Evolutionary conservation across 2,888 invertebrate genomes (phyloP).

Genomic region (Microplitis manilae): DNA sequence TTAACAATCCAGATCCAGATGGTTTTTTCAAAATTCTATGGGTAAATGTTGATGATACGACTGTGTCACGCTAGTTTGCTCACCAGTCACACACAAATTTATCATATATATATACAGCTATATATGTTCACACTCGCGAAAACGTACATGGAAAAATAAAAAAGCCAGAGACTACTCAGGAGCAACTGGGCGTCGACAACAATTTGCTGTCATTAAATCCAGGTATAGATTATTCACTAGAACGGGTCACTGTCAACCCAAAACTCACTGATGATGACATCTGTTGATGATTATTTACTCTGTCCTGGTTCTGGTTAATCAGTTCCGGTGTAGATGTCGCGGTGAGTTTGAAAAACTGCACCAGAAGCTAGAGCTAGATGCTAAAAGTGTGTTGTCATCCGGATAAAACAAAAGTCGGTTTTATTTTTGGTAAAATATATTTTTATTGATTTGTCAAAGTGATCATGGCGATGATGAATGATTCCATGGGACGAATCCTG

Average conservation of each 20-base stretch:
- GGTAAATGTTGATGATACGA: not conserved
- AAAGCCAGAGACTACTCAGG: slow-evolving; percentile 60
- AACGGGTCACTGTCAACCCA: not conserved
- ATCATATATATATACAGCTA: slow-evolving; percentile 11
- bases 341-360: too few species aligned
- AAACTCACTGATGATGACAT: slow-evolving; percentile 39
- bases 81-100: slow-evolving; percentile 9
- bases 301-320: too few species aligned
- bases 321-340: too few species aligned
- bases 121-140: slow-evolving; percentile 2
- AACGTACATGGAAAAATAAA: slow-evolving; percentile 50
- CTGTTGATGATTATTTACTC: not conserved
- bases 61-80: slow-evolving; percentile 7
- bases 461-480: slow-evolving; percentile 59
- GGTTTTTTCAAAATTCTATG: slow-evolving; percentile 16
- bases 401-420: not conserved
- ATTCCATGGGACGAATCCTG: slow-evolving; percentile 71
- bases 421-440: not conserved
- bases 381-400: slow-evolving; percentile 43
- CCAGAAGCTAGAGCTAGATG: too few species aligned
- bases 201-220: slow-evolving; percentile 60
- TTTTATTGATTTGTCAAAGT: slow-evolving; percentile 9
- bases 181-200: slow-evolving; percentile 68
- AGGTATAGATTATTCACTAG: slow-evolving; percentile 49
- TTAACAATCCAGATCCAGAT: not conserved